Conservation (phyloP, 2,113 vertebrate species). For the Mesoclemmys tuberculata region DNA sequence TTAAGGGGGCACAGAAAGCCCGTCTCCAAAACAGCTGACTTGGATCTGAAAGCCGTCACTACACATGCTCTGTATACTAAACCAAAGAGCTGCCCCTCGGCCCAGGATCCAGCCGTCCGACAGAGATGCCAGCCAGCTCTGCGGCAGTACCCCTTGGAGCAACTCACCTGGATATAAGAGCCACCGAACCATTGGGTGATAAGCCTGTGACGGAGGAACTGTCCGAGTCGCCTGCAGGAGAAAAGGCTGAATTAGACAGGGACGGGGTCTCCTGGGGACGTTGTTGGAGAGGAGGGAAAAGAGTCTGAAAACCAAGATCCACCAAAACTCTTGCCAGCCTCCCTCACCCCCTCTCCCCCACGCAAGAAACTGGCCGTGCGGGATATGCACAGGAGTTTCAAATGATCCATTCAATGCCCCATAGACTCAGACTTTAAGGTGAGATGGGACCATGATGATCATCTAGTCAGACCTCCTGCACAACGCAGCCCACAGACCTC, state of each 20-base stretch:
- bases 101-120: not conserved
- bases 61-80: not conserved
- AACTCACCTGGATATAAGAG: constrained; percentile 81
- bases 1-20: not conserved
- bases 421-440: too few species aligned
- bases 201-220: constrained; percentile 70
- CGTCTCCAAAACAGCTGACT: not conserved
- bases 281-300: not conserved
- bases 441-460: too few species aligned
- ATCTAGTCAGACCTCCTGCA: too few species aligned
- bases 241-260: not conserved
- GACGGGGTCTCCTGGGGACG: fast-evolving
- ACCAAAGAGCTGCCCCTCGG: not conserved
- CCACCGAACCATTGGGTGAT: constrained; percentile 65
- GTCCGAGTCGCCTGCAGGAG: constrained; percentile 79
- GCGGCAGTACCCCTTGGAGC: not conserved
- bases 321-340: not conserved
- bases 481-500: too few species aligned
- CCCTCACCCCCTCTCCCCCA: not conserved
- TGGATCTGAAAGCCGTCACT: not conserved
- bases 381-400: not conserved
- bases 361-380: not conserved
- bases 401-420: not conserved
- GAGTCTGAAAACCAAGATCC: not conserved
- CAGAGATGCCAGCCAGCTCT: not conserved